Conservation (phyloP, 2,888 invertebrate species). For the Blastobasis adustella region DNA sequence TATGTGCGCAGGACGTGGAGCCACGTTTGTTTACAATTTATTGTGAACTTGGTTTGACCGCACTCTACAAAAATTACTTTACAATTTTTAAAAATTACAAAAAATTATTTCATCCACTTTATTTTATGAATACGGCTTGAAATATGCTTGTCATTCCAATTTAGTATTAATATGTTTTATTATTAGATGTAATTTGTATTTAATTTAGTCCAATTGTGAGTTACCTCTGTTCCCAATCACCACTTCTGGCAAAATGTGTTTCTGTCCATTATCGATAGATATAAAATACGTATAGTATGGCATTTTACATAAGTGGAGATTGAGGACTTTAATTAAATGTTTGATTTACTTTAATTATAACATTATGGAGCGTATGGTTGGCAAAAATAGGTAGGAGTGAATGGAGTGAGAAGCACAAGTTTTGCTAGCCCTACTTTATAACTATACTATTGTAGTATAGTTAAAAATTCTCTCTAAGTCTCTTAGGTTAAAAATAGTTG, state of each 20-base stretch:
- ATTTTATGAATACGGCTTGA: conserved; percentile 45
- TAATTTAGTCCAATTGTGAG: conserved; percentile 62
- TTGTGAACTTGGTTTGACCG: conserved; percentile 62
- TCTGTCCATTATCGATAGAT: neutral
- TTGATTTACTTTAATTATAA: conserved; percentile 37
- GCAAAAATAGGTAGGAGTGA: conserved; percentile 25
- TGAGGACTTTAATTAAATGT: conserved; percentile 20
- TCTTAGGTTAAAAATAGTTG: conserved; percentile 60
- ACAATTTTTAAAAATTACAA: conserved; percentile 25
- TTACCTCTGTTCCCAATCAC: conserved; percentile 36
- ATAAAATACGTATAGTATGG: neutral
- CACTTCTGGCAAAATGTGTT: conserved; percentile 13
- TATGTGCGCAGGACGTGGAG: conserved; percentile 7
- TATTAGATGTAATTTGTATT: conserved; percentile 48
- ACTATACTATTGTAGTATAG: conserved; percentile 32
- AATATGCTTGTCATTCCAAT: conserved; percentile 55
- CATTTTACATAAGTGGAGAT: conserved; percentile 15
- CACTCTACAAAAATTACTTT: conserved; percentile 28
- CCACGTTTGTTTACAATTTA: conserved; percentile 59
- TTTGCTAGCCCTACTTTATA: conserved; percentile 46
- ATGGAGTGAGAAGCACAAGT: conserved; percentile 53
- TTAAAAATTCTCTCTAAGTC: too few species aligned
- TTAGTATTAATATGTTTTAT: conserved; percentile 55
- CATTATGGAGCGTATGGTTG: conserved; percentile 29
- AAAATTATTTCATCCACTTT: conserved; percentile 29